These are phyloP conservation scores for Metridium senile DNA, from an alignment of 92 coral and sea anemone species.

Conservation along the genomic window DNA sequence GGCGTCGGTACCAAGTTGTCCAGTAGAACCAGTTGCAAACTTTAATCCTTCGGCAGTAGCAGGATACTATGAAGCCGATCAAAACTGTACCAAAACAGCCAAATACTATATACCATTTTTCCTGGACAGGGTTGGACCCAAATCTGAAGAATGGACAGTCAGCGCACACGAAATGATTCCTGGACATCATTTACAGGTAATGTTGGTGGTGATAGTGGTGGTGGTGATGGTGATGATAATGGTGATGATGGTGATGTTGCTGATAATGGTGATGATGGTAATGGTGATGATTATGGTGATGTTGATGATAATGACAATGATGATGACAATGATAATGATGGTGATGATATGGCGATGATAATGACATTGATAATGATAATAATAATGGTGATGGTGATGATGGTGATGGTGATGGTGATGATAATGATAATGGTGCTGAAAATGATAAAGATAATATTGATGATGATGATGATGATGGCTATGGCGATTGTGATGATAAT, in stretches of 20 bases:
- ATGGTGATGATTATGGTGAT: background rate
- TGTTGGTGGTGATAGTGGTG: background rate
- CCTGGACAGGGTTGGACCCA: conserved; percentile 79
- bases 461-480: background rate
- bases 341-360: background rate
- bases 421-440: background rate
- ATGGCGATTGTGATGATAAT: background rate
- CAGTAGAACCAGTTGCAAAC: conserved; percentile 68
- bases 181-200: conserved; percentile 91
- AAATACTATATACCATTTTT: conserved; percentile 77
- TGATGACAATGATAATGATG: background rate
- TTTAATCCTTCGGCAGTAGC: conserved; percentile 84
- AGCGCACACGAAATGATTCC: conserved; percentile 90
- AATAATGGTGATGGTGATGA: background rate
- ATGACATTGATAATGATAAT: background rate
- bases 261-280: background rate
- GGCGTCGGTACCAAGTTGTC: conserved; percentile 83
- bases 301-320: background rate
- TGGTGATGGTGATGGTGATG: background rate
- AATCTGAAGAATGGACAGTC: conserved; percentile 76
- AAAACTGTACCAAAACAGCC: conserved; percentile 58
- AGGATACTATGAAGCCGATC: conserved; percentile 48
- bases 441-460: background rate
- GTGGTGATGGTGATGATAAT: background rate
- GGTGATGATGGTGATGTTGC: background rate